phyloP scores from a whole-genome alignment of 2,888 invertebrate genomes.

The Campoplex nolae region DNA sequence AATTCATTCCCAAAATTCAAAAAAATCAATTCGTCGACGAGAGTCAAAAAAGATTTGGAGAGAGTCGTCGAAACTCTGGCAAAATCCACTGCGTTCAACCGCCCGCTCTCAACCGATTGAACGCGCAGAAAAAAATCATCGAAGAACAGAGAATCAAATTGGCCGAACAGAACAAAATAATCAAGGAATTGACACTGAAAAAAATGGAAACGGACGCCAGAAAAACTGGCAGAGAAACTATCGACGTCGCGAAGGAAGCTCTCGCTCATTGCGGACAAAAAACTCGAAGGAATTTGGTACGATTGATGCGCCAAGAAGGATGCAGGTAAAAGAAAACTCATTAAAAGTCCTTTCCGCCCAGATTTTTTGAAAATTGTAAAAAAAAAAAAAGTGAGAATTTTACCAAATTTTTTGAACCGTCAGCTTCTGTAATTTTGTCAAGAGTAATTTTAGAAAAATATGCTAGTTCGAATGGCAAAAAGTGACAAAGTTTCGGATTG shows the following conservation, averaged over 20 bases:
- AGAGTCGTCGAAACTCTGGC: constrained; percentile 39
- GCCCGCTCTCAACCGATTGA: constrained; percentile 80
- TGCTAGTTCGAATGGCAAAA: constrained; percentile 10
- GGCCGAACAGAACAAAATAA: constrained; percentile 90
- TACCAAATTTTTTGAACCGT: too few relatives aligned
- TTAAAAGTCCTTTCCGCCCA: not conserved
- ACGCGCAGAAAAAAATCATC: constrained; percentile 90
- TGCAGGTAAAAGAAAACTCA: constrained; percentile 73
- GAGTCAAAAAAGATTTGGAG: constrained; percentile 20
- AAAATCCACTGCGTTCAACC: constrained; percentile 70
- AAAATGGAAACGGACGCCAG: constrained; percentile 88
- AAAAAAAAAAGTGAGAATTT: too few relatives aligned
- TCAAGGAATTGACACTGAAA: constrained; percentile 90
- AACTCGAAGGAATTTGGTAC: constrained; percentile 78
- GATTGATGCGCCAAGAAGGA: constrained; percentile 79
- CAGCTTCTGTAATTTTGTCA: too few relatives aligned
- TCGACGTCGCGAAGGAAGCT: constrained; percentile 86
- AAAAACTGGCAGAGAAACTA: constrained; percentile 84
- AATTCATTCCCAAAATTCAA: constrained; percentile 45
- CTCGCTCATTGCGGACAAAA: constrained; percentile 84
- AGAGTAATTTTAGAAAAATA: not conserved
- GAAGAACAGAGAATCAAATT: constrained; percentile 90
- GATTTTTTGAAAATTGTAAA: too few relatives aligned
- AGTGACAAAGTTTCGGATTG: constrained; percentile 82
- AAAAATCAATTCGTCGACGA: constrained; percentile 48